These are phyloP conservation scores for Osmerus mordax DNA, from an alignment of 2,113 vertebrate genomes.

Conservation along the genomic window DNA sequence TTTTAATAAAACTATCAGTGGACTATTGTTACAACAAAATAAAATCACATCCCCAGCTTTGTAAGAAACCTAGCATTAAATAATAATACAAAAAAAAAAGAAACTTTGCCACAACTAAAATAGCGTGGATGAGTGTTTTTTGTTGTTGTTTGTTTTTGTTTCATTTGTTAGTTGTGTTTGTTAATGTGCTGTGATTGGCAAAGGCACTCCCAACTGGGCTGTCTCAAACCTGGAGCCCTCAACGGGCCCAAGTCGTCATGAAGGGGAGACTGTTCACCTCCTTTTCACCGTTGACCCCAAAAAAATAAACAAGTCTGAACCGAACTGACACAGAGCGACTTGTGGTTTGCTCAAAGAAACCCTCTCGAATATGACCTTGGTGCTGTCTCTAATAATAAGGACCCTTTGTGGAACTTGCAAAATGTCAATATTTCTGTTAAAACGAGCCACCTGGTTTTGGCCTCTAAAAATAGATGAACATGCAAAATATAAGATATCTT, in stretches of 20 bases:
- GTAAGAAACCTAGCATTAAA: constrained; percentile 75
- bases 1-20: constrained; percentile 75
- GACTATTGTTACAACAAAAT: constrained; percentile 61
- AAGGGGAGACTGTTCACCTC: constrained; percentile 52
- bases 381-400: not conserved
- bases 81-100: constrained; percentile 41
- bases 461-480: constrained; percentile 32
- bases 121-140: constrained; percentile 45
- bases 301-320: constrained; percentile 25
- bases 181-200: constrained; percentile 56
- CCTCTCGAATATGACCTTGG: constrained; percentile 10
- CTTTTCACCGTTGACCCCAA: constrained; percentile 32
- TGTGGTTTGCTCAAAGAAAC: constrained; percentile 22
- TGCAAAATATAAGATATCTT: constrained; percentile 31
- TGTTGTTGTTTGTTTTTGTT: not conserved
- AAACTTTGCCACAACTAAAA: constrained; percentile 49
- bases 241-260: constrained; percentile 45
- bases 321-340: constrained; percentile 23
- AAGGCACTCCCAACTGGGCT: constrained; percentile 73
- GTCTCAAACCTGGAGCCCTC: constrained; percentile 48
- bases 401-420: constrained; percentile 14
- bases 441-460: constrained; percentile 20
- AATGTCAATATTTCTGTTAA: constrained; percentile 4
- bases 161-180: constrained; percentile 62
- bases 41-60: constrained; percentile 63